Evolutionary conservation across 2,113 vertebrate species (phyloP).

Genomic region (Damaliscus lunatus): DNA sequence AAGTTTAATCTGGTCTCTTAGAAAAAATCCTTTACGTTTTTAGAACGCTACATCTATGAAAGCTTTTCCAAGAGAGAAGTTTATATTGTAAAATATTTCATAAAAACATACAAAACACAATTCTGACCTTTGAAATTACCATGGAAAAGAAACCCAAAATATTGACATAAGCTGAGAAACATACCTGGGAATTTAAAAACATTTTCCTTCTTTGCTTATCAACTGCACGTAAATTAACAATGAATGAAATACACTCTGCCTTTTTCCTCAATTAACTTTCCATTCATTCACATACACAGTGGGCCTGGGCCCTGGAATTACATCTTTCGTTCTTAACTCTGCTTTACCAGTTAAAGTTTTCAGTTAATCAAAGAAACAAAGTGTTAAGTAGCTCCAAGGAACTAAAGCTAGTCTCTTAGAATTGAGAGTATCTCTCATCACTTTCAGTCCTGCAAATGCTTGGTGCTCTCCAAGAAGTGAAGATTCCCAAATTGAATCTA

Average conservation of each 20-base stretch:
- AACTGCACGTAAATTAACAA: conserved; percentile 76
- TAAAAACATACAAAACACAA: conserved; percentile 37
- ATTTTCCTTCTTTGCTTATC: conserved; percentile 76
- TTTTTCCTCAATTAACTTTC: conserved; percentile 84
- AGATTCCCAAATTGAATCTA: conserved; percentile 71
- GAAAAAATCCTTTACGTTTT: conserved; percentile 9
- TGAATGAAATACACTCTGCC: conserved; percentile 74
- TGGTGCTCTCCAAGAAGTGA: conserved; percentile 55
- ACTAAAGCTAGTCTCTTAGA: conserved; percentile 65
- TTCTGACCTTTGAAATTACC: conserved; percentile 64
- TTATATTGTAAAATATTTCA: conserved; percentile 75
- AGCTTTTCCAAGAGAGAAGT: conserved; percentile 67
- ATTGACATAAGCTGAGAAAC: conserved; percentile 67
- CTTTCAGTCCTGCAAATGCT: conserved; percentile 64
- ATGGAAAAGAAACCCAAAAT: conserved; percentile 73
- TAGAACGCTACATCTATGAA: conserved; percentile 33
- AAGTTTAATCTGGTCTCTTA: background rate
- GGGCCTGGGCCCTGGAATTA: conserved; percentile 79
- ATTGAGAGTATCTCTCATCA: conserved; percentile 76
- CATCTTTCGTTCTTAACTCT: conserved; percentile 79
- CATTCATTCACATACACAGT: conserved; percentile 85
- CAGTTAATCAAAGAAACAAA: conserved; percentile 78
- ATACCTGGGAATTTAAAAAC: conserved; percentile 63
- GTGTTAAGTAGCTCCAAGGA: conserved; percentile 68
- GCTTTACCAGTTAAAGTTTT: conserved; percentile 78